These are phyloP conservation scores for Eulemur macaco DNA, from an alignment of 2,113 vertebrate species.

Conservation along the genomic window DNA sequence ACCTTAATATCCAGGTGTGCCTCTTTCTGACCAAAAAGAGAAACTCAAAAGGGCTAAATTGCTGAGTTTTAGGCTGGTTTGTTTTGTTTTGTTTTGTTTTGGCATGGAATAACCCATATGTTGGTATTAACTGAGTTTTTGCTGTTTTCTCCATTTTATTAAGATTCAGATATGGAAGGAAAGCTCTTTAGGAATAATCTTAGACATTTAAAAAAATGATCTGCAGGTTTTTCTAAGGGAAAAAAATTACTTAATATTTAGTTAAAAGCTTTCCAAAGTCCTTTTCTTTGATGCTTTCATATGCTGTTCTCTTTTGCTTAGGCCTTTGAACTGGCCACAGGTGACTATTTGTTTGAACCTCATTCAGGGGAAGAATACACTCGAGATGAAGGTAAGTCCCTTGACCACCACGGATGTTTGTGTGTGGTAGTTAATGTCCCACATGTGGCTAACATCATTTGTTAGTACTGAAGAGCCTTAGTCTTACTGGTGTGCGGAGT, in stretches of 20 bases:
- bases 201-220: background rate
- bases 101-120: background rate
- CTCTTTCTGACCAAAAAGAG: background rate
- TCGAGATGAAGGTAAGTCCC: constrained; percentile 93
- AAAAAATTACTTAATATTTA: background rate
- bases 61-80: background rate
- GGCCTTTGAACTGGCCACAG: constrained; percentile 96
- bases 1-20: background rate
- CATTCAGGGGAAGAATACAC: constrained; percentile 98
- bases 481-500: background rate
- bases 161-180: background rate
- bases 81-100: background rate
- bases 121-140: background rate
- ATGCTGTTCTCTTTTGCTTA: constrained; percentile 72
- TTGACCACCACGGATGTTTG: background rate
- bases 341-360: constrained; percentile 97
- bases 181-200: background rate
- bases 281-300: background rate
- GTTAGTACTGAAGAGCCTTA: background rate
- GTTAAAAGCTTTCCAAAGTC: background rate
- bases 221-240: constrained; percentile 25
- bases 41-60: background rate
- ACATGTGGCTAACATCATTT: background rate
- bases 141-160: background rate
- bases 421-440: background rate